phyloP scores from a whole-genome alignment of 2,797 vertebrate species.

The Mormyrops attenuatus region DNA sequence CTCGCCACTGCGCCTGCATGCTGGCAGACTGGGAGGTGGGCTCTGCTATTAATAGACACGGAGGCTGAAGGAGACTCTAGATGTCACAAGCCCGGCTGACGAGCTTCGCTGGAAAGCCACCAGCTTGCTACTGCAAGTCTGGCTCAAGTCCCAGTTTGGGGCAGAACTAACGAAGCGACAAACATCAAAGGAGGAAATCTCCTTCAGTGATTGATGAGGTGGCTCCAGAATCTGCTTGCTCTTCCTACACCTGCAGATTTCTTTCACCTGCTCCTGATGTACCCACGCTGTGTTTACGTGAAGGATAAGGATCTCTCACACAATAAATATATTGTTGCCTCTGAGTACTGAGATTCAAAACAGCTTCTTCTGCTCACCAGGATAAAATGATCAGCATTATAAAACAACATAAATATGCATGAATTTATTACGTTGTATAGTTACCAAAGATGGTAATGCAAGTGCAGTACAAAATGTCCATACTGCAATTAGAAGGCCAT shows the following conservation, averaged over 20 bases:
- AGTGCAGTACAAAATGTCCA: not conserved
- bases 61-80: not conserved
- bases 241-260: not conserved
- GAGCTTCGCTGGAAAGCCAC: not conserved
- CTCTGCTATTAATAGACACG: conserved; percentile 5
- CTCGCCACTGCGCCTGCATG: not conserved
- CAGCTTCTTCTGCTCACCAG: not conserved
- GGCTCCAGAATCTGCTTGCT: not conserved
- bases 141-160: not conserved
- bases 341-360: not conserved
- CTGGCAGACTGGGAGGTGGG: not conserved
- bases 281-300: not conserved
- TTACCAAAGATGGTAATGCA: not conserved
- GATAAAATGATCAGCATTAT: not conserved
- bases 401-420: not conserved
- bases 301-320: not conserved
- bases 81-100: conserved; percentile 1
- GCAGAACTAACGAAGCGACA: not conserved
- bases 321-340: not conserved
- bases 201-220: not conserved
- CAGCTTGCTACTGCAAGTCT: not conserved
- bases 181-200: not conserved
- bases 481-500: not conserved
- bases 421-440: not conserved
- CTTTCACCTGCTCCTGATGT: not conserved